Conservation (phyloP, 2,797 vertebrate species). For the Enteromius argenteus region DNA sequence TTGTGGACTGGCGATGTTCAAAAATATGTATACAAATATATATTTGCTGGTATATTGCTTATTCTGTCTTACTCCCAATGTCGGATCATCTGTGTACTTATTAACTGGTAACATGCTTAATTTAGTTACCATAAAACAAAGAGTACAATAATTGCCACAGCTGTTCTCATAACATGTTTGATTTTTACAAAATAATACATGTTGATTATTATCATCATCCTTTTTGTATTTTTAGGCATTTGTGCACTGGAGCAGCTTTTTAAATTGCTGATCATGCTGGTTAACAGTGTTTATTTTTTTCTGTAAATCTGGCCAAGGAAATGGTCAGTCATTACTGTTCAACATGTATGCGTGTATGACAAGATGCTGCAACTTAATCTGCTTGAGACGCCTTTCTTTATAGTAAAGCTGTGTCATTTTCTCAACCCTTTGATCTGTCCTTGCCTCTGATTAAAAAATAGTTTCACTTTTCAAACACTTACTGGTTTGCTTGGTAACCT, state of each 20-base stretch:
- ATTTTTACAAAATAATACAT: constrained; percentile 2
- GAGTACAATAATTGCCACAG: constrained; percentile 47
- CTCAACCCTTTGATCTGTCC: constrained; percentile 69
- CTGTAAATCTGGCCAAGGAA: constrained; percentile 74
- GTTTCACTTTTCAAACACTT: background rate
- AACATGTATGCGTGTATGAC: constrained; percentile 83
- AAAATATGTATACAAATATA: constrained; percentile 57
- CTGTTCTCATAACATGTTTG: constrained; percentile 30
- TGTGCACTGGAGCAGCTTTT: constrained; percentile 70
- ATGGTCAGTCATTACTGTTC: constrained; percentile 78
- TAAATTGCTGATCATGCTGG: constrained; percentile 73
- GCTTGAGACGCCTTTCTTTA: constrained; percentile 82
- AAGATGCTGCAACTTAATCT: constrained; percentile 80
- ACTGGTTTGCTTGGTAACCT: background rate
- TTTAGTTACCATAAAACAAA: constrained; percentile 23
- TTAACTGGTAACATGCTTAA: constrained; percentile 44
- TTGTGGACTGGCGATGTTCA: constrained; percentile 42
- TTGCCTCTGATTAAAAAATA: constrained; percentile 42
- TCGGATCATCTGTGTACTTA: constrained; percentile 50
- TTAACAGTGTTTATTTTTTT: constrained; percentile 74
- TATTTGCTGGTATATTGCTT: constrained; percentile 60
- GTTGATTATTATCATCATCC: constrained; percentile 51
- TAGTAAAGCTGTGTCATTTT: constrained; percentile 85
- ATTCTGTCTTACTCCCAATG: constrained; percentile 51
- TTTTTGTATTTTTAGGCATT: constrained; percentile 61